These are phyloP conservation scores for Mustela lutreola DNA, from an alignment of 2,113 vertebrate species.

Conservation along the genomic window DNA sequence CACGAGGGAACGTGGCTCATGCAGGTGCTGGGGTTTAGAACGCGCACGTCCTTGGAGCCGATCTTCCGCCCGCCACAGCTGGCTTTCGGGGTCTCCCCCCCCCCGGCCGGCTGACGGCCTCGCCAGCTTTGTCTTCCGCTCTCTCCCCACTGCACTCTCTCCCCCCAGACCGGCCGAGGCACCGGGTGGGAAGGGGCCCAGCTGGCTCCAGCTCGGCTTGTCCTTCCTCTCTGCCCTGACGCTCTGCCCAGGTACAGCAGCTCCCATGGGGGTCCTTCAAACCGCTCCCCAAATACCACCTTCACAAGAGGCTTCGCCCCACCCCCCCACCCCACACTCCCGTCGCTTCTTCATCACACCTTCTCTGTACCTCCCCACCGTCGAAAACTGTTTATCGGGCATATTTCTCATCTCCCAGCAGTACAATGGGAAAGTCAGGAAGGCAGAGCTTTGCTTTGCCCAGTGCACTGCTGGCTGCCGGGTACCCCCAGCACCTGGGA, in stretches of 20 bases:
- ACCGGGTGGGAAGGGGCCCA: background rate
- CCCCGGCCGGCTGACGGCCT: fast-evolving
- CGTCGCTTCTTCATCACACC: background rate
- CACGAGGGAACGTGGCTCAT: fast-evolving
- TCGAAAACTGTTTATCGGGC: background rate
- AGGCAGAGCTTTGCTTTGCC: too few relatives aligned
- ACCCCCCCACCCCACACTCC: background rate
- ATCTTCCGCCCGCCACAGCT: background rate
- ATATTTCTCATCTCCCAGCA: background rate
- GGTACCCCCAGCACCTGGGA: background rate
- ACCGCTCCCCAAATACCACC: background rate
- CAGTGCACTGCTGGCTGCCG: background rate
- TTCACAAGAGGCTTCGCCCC: too few relatives aligned
- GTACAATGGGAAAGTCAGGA: fast-evolving
- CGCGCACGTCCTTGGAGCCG: fast-evolving
- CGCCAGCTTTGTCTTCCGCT: background rate
- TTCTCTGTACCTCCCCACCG: background rate
- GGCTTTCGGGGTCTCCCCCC: background rate
- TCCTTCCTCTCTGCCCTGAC: background rate
- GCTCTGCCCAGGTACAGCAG: fast-evolving
- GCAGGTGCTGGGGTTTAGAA: background rate
- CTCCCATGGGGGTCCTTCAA: fast-evolving
- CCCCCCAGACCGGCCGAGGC: slow-evolving; percentile 62
- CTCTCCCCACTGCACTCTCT: slow-evolving; percentile 76
- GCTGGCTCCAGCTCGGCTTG: too few relatives aligned